Conservation (phyloP, 2,797 vertebrate species). For the Dromococcyx pavoninus region DNA sequence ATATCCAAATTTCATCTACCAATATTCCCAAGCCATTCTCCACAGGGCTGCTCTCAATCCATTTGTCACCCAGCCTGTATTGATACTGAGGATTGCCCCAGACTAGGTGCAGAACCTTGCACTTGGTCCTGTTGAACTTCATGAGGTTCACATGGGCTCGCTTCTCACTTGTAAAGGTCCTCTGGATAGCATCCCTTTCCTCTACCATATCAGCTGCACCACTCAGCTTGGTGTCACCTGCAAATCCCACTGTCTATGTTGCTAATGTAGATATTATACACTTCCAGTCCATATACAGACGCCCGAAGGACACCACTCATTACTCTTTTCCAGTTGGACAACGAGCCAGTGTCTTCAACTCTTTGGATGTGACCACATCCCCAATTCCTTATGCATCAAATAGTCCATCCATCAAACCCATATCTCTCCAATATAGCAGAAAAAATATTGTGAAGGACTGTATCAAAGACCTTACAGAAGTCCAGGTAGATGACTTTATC, state of each 20-base stretch:
- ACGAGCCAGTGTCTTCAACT: neutral
- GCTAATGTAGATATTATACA: neutral
- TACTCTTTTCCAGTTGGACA: neutral
- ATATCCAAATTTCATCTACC: too few relatives aligned
- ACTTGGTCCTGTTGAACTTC: too few relatives aligned
- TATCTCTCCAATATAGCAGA: neutral
- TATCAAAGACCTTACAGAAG: neutral
- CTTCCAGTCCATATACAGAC: accelerated
- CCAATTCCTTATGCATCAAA: neutral
- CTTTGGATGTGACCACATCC: neutral
- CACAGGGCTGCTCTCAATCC: too few relatives aligned
- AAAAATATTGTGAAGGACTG: neutral
- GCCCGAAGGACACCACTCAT: neutral
- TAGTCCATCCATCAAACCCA: neutral
- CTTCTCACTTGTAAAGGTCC: neutral
- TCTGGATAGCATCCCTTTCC: neutral
- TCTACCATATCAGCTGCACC: neutral
- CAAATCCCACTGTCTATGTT: neutral
- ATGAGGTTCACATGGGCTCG: neutral
- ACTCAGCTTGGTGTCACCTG: neutral
- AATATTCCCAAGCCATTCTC: too few relatives aligned
- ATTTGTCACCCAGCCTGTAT: too few relatives aligned
- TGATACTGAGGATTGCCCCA: too few relatives aligned
- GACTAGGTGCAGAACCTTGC: too few relatives aligned
- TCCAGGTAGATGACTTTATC: neutral